Base-by-base conservation (phyloP, 2,113 vertebrate genomes). In the Rhynchomys soricoides region DNA sequence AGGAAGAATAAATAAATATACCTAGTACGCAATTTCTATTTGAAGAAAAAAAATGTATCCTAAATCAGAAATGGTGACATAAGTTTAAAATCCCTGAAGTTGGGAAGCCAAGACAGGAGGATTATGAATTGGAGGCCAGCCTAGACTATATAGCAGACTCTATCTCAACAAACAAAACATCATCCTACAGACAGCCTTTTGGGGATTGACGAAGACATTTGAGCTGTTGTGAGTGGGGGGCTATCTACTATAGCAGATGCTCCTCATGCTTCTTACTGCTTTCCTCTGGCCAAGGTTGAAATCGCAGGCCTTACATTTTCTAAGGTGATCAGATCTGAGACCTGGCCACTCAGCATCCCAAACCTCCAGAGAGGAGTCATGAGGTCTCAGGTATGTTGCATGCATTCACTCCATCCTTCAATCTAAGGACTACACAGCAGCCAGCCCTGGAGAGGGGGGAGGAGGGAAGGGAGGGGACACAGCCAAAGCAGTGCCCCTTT, bases 171-270 rank as follows among this genome's bases (percentile, higher is more conserved):
- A 87, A 34, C 24, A 73, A 55, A 78, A 73, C n/a, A 78, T 22
- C 15, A 81, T 19, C n/a, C 24, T 31, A 40, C 37, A 0, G n/a
- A 4, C 19, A 57, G 7, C 3, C 9, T 71, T 95, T 68, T 19
- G n/a, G 26, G 75, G n/a, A 62, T 59, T 68, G 37, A 83, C 34
- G 77, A 75, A 77, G 15, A 12, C 52, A 24, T 34, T 10, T 34
- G 26, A 62, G n/a, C 21, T 48, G 40, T 22, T 29, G 73, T 31
- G 40, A 5, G 64, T 40, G 34, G 21, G 7, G 24, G 1, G 12
- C 43, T 37, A 7, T n/a, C n/a, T 2, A 11, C 7, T 5, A 21
- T 7, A 2, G 0, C 1, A 64, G 21, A 26, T 29, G 7, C n/a
- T 43, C 13, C 19, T 22, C 31, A 34, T 40, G 50, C 17, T 34